Evolutionary conservation across 2,113 vertebrate genomes (phyloP).

Genomic region (Etheostoma cragini): DNA sequence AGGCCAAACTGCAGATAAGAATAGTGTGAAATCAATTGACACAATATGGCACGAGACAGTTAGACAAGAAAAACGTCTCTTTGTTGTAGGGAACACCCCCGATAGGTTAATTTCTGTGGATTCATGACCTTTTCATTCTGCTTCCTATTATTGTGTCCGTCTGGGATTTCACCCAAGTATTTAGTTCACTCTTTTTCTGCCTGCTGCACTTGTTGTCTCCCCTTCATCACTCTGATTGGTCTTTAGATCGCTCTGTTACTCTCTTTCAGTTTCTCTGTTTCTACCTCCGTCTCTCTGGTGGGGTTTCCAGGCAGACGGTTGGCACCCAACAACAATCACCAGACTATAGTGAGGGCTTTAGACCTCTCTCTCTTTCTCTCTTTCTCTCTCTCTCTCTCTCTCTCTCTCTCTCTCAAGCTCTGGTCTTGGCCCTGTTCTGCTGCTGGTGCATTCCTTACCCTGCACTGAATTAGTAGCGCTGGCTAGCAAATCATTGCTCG

Average conservation of each 20-base stretch:
- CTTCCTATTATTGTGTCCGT: background rate
- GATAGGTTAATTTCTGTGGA: background rate
- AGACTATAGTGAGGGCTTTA: conserved; percentile 45
- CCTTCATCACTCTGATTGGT: conserved; percentile 14
- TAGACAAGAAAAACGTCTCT: background rate
- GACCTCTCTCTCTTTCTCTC: background rate
- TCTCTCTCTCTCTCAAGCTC: conserved; percentile 4
- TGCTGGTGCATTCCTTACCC: conserved; percentile 47
- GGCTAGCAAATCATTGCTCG: conserved; percentile 23
- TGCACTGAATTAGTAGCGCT: conserved; percentile 21
- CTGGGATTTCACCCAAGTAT: background rate
- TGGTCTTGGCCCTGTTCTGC: conserved; percentile 38
- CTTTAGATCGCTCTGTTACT: conserved; percentile 12
- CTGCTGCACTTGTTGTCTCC: background rate
- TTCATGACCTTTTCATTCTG: conserved; percentile 3
- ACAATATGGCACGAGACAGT: background rate
- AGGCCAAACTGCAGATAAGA: background rate
- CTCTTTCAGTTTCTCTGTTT: conserved; percentile 8
- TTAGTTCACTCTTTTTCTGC: conserved; percentile 13
- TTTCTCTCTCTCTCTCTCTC: background rate
- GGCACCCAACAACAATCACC: conserved; percentile 53
- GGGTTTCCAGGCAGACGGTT: conserved; percentile 61
- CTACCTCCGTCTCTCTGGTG: conserved; percentile 10
- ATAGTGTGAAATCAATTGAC: background rate
- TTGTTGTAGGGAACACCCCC: conserved; percentile 5